A percentile compares a stretch with the other conserved stretches of the same genome.
These are phyloP conservation scores for Drosophila auraria DNA, from an alignment of 1,140 invertebrate species.

Conservation along the genomic window DNA sequence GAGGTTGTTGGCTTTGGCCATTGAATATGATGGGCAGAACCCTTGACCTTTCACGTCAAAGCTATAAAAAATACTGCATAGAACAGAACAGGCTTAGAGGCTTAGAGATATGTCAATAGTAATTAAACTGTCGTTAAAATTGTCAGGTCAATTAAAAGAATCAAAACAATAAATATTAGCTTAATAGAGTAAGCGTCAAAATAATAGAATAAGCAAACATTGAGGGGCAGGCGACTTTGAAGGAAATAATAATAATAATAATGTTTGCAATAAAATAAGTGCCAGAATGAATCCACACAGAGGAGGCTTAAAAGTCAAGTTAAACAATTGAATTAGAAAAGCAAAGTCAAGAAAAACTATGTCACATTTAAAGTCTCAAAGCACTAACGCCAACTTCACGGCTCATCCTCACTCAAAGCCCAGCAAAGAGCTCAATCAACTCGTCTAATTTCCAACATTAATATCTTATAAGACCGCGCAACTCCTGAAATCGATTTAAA, in stretches of 20 bases:
- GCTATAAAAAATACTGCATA: not conserved
- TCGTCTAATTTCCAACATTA: constrained; percentile 44
- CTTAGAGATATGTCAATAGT: constrained; percentile 20
- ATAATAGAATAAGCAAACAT: too few relatives aligned
- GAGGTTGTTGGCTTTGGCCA: constrained; percentile 43
- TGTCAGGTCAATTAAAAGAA: not conserved
- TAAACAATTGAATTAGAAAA: too few relatives aligned
- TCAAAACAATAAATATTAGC: not conserved
- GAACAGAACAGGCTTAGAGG: not conserved
- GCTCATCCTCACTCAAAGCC: not conserved
- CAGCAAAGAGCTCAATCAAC: constrained; percentile 28
- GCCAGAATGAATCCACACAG: not conserved
- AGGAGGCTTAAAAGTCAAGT: too few relatives aligned
- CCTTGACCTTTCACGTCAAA: constrained; percentile 30
- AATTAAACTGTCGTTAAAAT: constrained; percentile 5
- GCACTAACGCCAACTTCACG: not conserved
- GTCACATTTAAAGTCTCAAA: not conserved
- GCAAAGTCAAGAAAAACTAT: not conserved
- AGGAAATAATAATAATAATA: not conserved
- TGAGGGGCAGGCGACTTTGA: not conserved
- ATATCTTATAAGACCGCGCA: constrained; percentile 22
- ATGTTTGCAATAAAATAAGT: too few relatives aligned
- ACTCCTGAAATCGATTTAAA: constrained; percentile 55
- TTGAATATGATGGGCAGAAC: constrained; percentile 13
- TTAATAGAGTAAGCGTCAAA: not conserved